Evolutionary conservation across 2,113 vertebrate species (phyloP), one percentile per base, ranked within the genome.

Genomic region (Cettia cetti): DNA sequence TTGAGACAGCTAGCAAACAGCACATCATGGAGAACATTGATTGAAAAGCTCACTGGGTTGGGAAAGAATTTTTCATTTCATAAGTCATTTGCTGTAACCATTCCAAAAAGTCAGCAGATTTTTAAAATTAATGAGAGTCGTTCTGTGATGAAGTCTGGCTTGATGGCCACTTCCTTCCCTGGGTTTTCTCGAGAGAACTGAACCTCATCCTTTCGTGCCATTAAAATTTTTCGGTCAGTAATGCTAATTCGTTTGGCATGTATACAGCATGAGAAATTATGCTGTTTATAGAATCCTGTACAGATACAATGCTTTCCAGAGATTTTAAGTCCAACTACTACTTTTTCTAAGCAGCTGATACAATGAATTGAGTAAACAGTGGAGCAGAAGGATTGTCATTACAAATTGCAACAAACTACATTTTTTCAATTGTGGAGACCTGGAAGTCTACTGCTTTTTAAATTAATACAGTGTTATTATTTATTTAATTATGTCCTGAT

Each of bases 1-100:
- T 91, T 91, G 96, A 96, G 82, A 92, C 95, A 94, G 89, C 93
- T 68, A 96, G 89, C 94, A 97, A 96, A 96, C 94, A 96, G 89
- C 91, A 90, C 82, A 95, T 96, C 93, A 92, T 76, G 68, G 56
- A 94, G 86, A 96, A 64, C 89, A 89, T 53, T 95, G 87, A 93
- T 90, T 97, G 95, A 96, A 96, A 97, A 97, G 93, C 94, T 97
- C 94, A 96, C 92, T 96, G 94, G 52, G 52, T 94, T 96, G 90
- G 70, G 86, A 95, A 97, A 74, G 84, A 87, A 75, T 95, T 96
- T 95, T 96, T 97, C 93, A 97, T 97, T 97, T 97, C 94, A 92
- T 96, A 96, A 95, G 86, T 92, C 96, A 96, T 96, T 97, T 97
- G 90, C 93, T 97, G 94, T 85, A 97, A 96, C 92, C 83, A 65